These are phyloP conservation scores for Porites evermanni DNA, from an alignment of 92 coral and sea anemone genomes.

Conservation along the genomic window DNA sequence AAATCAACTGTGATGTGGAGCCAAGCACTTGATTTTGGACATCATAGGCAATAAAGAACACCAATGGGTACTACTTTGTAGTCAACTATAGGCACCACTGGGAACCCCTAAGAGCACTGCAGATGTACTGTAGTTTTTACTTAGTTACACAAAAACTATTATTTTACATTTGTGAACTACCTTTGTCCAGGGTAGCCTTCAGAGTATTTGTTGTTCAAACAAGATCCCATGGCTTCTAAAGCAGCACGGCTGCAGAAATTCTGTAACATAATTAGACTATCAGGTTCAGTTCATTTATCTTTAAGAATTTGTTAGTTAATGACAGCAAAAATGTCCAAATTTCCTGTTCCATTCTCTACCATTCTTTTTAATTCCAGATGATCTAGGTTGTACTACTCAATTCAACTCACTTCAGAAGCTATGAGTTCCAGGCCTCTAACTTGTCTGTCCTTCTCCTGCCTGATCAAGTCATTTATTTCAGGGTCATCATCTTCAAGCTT, in stretches of 20 bases:
- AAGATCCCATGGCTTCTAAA: constrained; percentile 93
- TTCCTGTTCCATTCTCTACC: no score
- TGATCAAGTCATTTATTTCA: constrained; percentile 88
- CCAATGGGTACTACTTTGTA: no score
- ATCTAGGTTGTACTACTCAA: no score
- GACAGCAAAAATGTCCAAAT: no score
- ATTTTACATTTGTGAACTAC: constrained; percentile 10
- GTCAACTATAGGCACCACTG: no score
- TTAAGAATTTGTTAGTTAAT: no score
- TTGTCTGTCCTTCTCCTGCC: constrained; percentile 91
- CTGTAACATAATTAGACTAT: constrained; percentile 32
- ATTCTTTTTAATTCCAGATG: no score
- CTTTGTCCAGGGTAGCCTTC: constrained; percentile 98
- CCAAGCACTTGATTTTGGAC: no score
- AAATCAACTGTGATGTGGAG: no score
- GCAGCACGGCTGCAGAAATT: constrained; percentile 99
- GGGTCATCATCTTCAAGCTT: constrained; percentile 91
- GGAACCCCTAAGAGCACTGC: no score
- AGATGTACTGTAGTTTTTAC: no score
- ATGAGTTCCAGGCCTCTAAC: constrained; percentile 92
- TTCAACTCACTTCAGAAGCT: constrained; percentile 87
- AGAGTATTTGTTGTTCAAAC: constrained; percentile 93
- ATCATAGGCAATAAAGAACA: no score
- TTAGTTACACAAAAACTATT: not conserved
- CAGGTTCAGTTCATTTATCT: not conserved